phyloP scores from a whole-genome alignment of 2,113 vertebrate species.

The Alouatta palliata region DNA sequence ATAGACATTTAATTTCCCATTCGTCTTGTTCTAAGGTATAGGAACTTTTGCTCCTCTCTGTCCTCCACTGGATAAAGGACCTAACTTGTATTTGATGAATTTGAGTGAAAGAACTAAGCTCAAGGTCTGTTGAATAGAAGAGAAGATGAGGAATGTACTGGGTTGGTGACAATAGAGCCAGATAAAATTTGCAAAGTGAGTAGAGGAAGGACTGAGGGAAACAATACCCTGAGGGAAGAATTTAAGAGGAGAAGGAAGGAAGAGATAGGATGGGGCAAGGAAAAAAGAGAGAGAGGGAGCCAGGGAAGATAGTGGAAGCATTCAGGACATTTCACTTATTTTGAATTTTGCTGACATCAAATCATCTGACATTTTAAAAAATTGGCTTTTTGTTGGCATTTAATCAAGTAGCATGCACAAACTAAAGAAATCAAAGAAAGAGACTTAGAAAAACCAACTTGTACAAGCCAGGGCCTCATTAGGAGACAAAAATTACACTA shows the following conservation, averaged over 20 bases:
- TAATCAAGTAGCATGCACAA: not conserved
- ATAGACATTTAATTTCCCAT: not conserved
- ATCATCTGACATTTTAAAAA: not conserved
- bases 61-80: not conserved
- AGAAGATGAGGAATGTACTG: not conserved
- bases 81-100: not conserved
- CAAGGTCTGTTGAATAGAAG: not conserved
- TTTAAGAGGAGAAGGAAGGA: not conserved
- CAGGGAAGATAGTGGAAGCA: not conserved
- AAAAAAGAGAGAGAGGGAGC: not conserved
- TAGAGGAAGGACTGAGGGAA: not conserved
- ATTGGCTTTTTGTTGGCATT: not conserved
- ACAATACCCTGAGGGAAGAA: not conserved
- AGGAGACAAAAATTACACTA: not conserved
- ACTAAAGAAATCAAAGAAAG: not conserved
- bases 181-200: not conserved
- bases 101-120: not conserved
- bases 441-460: slow-evolving; percentile 20
- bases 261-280: not conserved
- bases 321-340: not conserved
- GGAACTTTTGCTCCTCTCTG: not conserved
- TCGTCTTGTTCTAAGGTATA: not conserved
- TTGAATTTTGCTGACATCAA: not conserved
- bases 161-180: not conserved
- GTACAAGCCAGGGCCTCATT: not conserved